Conservation (phyloP, 2,113 vertebrate genomes). For the Pangasianodon gigas region DNA sequence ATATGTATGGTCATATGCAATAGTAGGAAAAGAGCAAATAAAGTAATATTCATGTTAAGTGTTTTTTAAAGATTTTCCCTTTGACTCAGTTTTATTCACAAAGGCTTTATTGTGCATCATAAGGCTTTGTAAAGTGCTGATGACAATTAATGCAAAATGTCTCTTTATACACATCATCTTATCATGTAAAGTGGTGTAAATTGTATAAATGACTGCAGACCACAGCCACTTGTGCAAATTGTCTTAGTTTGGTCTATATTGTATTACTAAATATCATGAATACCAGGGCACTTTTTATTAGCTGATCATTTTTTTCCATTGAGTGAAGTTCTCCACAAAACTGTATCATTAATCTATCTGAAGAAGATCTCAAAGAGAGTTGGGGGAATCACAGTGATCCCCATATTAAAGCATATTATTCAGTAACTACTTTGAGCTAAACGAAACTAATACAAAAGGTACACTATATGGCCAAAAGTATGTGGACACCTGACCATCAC, state of each 20-base stretch:
- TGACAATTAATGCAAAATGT: background rate
- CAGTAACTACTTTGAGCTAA: background rate
- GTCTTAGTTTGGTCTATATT: background rate
- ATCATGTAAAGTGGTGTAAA: background rate
- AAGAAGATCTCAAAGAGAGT: background rate
- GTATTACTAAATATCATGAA: background rate
- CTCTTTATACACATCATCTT: background rate
- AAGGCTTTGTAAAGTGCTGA: background rate
- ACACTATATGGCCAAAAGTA: background rate
- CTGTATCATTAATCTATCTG: background rate
- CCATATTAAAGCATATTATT: background rate
- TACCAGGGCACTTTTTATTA: background rate
- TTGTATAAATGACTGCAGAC: background rate
- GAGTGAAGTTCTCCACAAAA: background rate
- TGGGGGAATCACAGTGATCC: background rate
- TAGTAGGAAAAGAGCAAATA: background rate
- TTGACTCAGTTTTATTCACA: background rate
- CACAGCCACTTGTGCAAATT: background rate
- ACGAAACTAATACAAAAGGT: background rate
- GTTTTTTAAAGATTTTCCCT: background rate
- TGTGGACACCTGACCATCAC: background rate
- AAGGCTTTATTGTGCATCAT: background rate
- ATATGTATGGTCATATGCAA: background rate
- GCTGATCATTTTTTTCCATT: background rate
- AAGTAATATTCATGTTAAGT: background rate